These are phyloP conservation scores for Axea sp. DNA, from an alignment of 2,888 invertebrate genomes.

Conservation along the genomic window DNA sequence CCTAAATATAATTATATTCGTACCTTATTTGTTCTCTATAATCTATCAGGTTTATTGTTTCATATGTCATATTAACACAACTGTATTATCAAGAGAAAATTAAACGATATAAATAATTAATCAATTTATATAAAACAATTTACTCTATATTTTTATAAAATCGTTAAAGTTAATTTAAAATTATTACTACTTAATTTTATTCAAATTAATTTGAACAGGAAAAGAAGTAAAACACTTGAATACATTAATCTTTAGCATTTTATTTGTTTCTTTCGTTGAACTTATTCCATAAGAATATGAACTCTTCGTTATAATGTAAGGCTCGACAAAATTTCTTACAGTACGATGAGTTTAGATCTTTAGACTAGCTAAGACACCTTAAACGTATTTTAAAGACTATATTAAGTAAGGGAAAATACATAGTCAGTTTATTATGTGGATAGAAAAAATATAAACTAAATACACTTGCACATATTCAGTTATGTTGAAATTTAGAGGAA, in stretches of 20 bases:
- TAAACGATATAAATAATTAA: too few species aligned
- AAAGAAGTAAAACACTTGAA: background rate
- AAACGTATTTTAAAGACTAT: slow-evolving; percentile 39
- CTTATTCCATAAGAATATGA: slow-evolving; percentile 12
- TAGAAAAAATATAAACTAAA: slow-evolving; percentile 66
- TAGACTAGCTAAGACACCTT: slow-evolving; percentile 50
- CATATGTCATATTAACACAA: too few species aligned
- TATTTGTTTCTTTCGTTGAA: slow-evolving; percentile 23
- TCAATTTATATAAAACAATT: too few species aligned
- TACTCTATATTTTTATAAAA: too few species aligned
- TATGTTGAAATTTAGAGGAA: slow-evolving; percentile 62
- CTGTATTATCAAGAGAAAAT: too few species aligned
- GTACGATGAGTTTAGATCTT: slow-evolving; percentile 55
- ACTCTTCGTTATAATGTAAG: slow-evolving; percentile 36
- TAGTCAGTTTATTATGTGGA: slow-evolving; percentile 48
- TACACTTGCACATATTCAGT: slow-evolving; percentile 52
- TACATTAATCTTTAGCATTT: slow-evolving; percentile 17
- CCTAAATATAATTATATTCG: too few species aligned
- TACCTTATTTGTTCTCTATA: too few species aligned
- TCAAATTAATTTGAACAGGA: background rate
- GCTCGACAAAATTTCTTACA: slow-evolving; percentile 54
- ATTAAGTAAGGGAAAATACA: slow-evolving; percentile 57
- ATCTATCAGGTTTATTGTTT: too few species aligned
- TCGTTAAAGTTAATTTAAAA: too few species aligned
- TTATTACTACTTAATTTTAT: too few species aligned